phyloP scores from a whole-genome alignment of 2,888 invertebrate genomes.

The Drosophila pegasa region DNA sequence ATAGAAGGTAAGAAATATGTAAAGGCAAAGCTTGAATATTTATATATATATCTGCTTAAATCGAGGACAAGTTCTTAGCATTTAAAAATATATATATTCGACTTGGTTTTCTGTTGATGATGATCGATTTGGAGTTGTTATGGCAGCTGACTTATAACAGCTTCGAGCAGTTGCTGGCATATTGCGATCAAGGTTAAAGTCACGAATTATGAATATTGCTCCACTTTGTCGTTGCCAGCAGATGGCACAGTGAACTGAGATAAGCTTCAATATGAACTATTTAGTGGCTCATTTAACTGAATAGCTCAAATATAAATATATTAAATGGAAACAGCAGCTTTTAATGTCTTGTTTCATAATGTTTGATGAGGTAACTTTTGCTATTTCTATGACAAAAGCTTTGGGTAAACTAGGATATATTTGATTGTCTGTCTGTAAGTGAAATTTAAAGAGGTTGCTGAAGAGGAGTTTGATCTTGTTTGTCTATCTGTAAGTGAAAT shows the following conservation, averaged over 20 bases:
- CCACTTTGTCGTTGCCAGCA: not conserved
- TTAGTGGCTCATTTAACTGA: not conserved
- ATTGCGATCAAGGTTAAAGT: conserved; percentile 1
- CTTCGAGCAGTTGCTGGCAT: not conserved
- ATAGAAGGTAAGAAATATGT: not conserved
- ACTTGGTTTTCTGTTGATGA: not conserved
- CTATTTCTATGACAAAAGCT: too few relatives aligned
- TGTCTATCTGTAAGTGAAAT: too few relatives aligned
- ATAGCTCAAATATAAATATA: too few relatives aligned
- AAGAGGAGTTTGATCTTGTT: too few relatives aligned
- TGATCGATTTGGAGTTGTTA: conserved; percentile 1
- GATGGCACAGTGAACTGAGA: conserved; percentile 2
- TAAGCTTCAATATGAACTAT: not conserved
- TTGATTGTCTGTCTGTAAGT: too few relatives aligned
- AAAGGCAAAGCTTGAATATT: conserved; percentile 11
- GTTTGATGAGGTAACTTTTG: not conserved
- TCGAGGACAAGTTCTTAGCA: conserved; percentile 18
- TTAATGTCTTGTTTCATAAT: not conserved
- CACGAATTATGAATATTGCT: conserved; percentile 1
- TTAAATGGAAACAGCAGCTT: not conserved
- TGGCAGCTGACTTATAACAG: not conserved
- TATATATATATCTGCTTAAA: not conserved
- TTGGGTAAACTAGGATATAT: too few relatives aligned
- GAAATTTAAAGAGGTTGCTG: too few relatives aligned
- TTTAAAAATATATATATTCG: not conserved